phyloP scores from a whole-genome alignment of 2,888 invertebrate genomes.

The Herminia tarsipennalis region DNA sequence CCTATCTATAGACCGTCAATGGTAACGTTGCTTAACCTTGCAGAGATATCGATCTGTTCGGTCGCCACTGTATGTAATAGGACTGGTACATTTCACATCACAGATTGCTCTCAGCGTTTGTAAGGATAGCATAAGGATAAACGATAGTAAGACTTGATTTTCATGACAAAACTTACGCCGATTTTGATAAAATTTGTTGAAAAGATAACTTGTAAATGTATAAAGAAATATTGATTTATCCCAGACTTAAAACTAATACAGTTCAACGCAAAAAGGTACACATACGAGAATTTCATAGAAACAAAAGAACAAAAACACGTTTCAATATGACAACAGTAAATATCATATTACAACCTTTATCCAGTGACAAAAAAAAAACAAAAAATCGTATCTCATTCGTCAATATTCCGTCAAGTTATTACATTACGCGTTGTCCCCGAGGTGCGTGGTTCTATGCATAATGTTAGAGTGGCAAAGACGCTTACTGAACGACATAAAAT shows the following conservation, averaged over 20 bases:
- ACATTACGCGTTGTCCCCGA: slow-evolving; percentile 39
- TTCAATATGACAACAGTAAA: slow-evolving; percentile 19
- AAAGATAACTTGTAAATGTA: too few relatives aligned
- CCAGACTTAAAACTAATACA: neutral
- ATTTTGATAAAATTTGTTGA: too few relatives aligned
- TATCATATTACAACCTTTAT: slow-evolving; percentile 36
- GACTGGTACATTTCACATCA: too few relatives aligned
- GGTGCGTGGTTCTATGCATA: slow-evolving; percentile 35
- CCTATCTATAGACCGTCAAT: too few relatives aligned
- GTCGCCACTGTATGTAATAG: too few relatives aligned
- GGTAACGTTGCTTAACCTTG: too few relatives aligned
- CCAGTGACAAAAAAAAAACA: slow-evolving; percentile 21
- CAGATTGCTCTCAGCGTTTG: too few relatives aligned
- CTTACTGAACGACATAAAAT: slow-evolving; percentile 9
- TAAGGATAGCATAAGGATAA: too few relatives aligned
- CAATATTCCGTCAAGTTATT: slow-evolving; percentile 51
- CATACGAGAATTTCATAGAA: neutral
- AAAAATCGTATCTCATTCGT: slow-evolving; percentile 43
- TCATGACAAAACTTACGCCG: too few relatives aligned
- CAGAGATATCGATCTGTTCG: too few relatives aligned
- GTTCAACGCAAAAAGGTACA: neutral
- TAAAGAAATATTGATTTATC: too few relatives aligned
- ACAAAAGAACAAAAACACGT: slow-evolving; percentile 1
- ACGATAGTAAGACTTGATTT: too few relatives aligned
- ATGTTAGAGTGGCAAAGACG: slow-evolving; percentile 22